These are phyloP conservation scores for Drosophila eohydei DNA, from an alignment of 2,888 invertebrate species.

Conservation along the genomic window DNA sequence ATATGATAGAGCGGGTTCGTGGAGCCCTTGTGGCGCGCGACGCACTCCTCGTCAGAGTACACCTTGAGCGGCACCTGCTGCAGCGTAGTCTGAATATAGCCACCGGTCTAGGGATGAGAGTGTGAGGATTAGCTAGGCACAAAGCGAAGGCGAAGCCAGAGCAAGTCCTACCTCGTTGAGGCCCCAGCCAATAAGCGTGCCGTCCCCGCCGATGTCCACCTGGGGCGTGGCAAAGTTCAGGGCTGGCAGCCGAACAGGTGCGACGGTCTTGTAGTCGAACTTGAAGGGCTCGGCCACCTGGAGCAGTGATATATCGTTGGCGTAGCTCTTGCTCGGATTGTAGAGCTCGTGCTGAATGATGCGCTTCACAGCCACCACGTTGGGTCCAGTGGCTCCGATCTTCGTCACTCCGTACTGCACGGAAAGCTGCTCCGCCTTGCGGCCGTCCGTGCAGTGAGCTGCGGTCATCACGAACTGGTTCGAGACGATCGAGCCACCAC, in stretches of 20 bases:
- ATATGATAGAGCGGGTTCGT: slow-evolving; percentile 81
- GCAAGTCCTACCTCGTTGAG: slow-evolving; percentile 66
- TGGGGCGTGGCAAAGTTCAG: slow-evolving; percentile 70
- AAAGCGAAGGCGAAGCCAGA: background rate
- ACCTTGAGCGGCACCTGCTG: slow-evolving; percentile 83
- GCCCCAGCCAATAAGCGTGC: slow-evolving; percentile 82
- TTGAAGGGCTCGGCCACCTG: slow-evolving; percentile 72
- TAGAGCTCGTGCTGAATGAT: slow-evolving; percentile 83
- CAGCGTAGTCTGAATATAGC: slow-evolving; percentile 72
- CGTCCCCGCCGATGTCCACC: slow-evolving; percentile 54
- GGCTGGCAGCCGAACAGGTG: slow-evolving; percentile 76
- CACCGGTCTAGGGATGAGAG: slow-evolving; percentile 43
- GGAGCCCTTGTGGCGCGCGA: slow-evolving; percentile 63
- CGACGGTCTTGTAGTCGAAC: slow-evolving; percentile 69
- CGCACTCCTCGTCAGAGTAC: slow-evolving; percentile 83
- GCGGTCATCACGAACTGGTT: slow-evolving; percentile 76
- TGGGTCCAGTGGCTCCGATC: slow-evolving; percentile 59
- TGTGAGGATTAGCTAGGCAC: no score
- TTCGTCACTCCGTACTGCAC: slow-evolving; percentile 76
- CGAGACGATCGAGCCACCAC: slow-evolving; percentile 76
- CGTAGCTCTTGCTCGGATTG: slow-evolving; percentile 60
- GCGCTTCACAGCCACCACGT: slow-evolving; percentile 68
- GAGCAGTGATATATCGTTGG: slow-evolving; percentile 85
- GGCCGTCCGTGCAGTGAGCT: slow-evolving; percentile 76
- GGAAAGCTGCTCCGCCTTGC: slow-evolving; percentile 32